Percentiles rank a stretch among this genome's conserved stretches.
These are phyloP conservation scores for Dreissena polymorpha DNA, from an alignment of 1,140 invertebrate genomes.

Conservation along the genomic window DNA sequence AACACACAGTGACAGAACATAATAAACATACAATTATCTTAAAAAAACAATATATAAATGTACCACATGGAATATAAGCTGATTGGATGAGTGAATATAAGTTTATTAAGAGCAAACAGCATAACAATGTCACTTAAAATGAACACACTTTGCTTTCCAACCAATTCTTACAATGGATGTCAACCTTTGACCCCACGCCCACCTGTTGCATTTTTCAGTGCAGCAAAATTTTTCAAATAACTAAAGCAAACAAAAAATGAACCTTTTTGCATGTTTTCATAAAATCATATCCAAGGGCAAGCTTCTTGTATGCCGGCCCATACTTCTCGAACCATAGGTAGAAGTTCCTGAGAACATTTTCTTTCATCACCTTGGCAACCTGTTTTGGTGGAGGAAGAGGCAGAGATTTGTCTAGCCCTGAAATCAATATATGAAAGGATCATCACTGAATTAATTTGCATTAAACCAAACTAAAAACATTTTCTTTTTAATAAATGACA, in stretches of 20 bases:
- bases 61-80: background rate
- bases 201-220: too few relatives aligned
- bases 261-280: conserved; percentile 81
- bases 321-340: conserved; percentile 82
- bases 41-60: too few relatives aligned
- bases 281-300: conserved; percentile 81
- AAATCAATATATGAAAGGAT: too few relatives aligned
- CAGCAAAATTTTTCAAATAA: too few relatives aligned
- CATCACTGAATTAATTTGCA: too few relatives aligned
- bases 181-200: too few relatives aligned
- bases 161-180: too few relatives aligned
- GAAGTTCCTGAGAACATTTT: conserved; percentile 78
- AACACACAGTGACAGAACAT: background rate
- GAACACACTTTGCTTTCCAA: too few relatives aligned
- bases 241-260: too few relatives aligned
- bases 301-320: conserved; percentile 80
- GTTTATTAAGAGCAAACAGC: background rate
- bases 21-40: background rate
- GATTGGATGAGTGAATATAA: conserved; percentile 1
- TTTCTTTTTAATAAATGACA: too few relatives aligned
- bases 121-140: too few relatives aligned
- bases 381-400: conserved; percentile 81
- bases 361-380: conserved; percentile 80
- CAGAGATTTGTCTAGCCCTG: conserved; percentile 70
- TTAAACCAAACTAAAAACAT: too few relatives aligned